A percentile compares a stretch with the other conserved stretches of the same genome.
Conservation (phyloP, 2,888 invertebrate genomes). For the Orchesellides sinensis region DNA sequence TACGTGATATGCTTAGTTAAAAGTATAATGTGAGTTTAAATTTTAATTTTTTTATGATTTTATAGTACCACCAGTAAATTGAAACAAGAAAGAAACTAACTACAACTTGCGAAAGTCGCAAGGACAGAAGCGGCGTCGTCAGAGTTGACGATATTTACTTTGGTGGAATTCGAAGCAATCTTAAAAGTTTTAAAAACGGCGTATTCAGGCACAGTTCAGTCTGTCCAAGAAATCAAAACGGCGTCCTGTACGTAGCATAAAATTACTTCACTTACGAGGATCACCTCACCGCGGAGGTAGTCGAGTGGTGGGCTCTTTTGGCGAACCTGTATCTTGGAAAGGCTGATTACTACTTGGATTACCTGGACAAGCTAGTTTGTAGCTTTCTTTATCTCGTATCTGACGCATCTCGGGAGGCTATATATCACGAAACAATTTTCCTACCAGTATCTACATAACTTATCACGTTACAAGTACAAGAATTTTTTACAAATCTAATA, state of each 20-base stretch:
- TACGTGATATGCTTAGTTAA: not conserved
- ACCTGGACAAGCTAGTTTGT: constrained; percentile 63
- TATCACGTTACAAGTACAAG: constrained; percentile 49
- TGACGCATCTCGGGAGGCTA: constrained; percentile 45
- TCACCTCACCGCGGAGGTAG: not conserved
- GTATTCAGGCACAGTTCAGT: not conserved
- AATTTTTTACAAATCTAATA: constrained; percentile 7
- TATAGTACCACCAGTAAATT: no score
- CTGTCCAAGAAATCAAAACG: not conserved
- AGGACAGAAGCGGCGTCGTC: constrained; percentile 19
- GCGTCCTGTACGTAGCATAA: not conserved
- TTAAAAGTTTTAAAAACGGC: not conserved
- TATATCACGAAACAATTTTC: constrained; percentile 10
- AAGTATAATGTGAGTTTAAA: not conserved
- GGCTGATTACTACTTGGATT: constrained; percentile 62
- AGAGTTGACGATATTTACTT: not conserved
- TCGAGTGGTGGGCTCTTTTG: not conserved
- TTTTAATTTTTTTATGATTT: not conserved
- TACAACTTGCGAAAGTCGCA: constrained; percentile 50
- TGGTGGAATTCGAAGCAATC: not conserved
- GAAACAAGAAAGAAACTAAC: constrained; percentile 2
- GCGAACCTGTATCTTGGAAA: constrained; percentile 46
- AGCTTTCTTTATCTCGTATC: constrained; percentile 44
- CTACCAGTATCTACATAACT: constrained; percentile 44
- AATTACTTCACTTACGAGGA: not conserved